Base-by-base conservation (phyloP, 1,140 invertebrate species). In the Hycleus cichorii region DNA sequence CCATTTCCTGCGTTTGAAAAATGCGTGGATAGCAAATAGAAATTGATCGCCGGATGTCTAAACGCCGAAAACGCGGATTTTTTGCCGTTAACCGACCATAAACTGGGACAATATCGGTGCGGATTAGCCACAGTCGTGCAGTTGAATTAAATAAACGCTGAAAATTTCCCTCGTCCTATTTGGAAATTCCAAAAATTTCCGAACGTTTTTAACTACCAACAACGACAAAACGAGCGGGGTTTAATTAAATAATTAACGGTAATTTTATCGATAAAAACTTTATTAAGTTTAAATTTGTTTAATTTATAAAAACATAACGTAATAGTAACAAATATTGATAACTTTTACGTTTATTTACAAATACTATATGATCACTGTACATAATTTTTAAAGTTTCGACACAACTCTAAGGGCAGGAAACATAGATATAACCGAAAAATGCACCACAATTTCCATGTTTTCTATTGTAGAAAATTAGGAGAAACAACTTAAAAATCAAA, bases 221-320 rank as follows among this genome's bases (percentile, higher is more conserved):
- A 32, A 32, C 4, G 2, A 32, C 7, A 32, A 4, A 32, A 32
- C 7, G 32, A 32, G 4, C 3, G 7, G 32, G 32, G 32, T 32
- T 4, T 32, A 5, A 32, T 32, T 32, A 32, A 32, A 32, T 32
- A 32, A 32, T 32, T 32, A 7, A 5, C 7, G 32, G 32, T 55
- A 18, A 18, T 18, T 18, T 18, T 39, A 45, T 57, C 49, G 51
- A 65, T 67, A 65, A 68, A 65, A 68, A 66, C 57, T 67, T 60
- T 68, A 68, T 68, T 68, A 60, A 53, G 53, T 67, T 64, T 67
- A 67, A 59, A 67, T 65, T 65, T 67, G 64, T 66, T 66, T 54
- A 64, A 68, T 68, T 68, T 64, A 65, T 65, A 66, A 68, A 65
- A 68, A 68, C 66, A 68, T 68, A 68, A 68, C 66, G 59, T 68